These are phyloP conservation scores for Syncerus caffer DNA, from an alignment of 2,797 vertebrate genomes.

Conservation along the genomic window DNA sequence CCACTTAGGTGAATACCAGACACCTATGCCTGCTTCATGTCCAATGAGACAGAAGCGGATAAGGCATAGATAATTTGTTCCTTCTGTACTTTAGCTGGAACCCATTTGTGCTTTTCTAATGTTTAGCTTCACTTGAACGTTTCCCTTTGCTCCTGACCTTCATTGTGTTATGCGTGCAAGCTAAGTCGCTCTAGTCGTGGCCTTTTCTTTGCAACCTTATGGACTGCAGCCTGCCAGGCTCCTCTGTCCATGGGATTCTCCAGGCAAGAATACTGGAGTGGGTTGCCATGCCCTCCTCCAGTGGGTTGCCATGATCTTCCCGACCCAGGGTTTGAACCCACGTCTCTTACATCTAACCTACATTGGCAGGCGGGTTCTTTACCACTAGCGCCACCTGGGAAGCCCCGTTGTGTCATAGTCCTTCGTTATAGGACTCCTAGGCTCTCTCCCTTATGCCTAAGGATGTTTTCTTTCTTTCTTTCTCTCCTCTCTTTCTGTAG, in stretches of 20 bases:
- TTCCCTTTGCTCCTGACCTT: no score
- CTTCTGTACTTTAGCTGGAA: not conserved
- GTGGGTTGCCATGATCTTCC: not conserved
- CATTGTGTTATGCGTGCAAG: no score
- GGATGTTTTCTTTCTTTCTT: not conserved
- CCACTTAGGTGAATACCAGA: not conserved
- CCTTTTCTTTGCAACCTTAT: not conserved
- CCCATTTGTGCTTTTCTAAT: not conserved
- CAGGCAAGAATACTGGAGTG: not conserved
- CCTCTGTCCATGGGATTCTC: not conserved
- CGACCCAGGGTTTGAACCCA: not conserved
- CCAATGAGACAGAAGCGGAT: not conserved
- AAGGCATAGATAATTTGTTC: not conserved
- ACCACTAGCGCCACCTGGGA: not conserved
- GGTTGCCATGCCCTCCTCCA: not conserved
- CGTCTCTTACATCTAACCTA: not conserved
- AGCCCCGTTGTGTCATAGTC: not conserved
- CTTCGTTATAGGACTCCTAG: not conserved
- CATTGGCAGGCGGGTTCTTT: not conserved
- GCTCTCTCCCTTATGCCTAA: not conserved
- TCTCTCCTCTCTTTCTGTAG: not conserved
- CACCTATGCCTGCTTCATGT: not conserved
- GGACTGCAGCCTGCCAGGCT: not conserved
- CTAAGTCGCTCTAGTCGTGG: no score
- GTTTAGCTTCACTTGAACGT: no score